phyloP scores from a whole-genome alignment of 2,797 vertebrate species.

The Siniperca obscura region DNA sequence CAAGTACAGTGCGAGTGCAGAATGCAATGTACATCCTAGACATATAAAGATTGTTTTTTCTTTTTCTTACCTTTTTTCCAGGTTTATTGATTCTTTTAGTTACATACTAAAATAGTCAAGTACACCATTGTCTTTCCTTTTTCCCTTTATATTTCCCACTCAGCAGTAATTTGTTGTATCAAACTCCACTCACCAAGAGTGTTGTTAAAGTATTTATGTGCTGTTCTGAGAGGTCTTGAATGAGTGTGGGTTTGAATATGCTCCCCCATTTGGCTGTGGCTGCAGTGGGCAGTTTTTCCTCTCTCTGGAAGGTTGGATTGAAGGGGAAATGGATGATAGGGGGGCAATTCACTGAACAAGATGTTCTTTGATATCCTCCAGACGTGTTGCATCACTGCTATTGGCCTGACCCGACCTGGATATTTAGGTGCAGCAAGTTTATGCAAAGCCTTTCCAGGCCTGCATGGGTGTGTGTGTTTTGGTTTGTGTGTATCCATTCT shows the following conservation, averaged over 20 bases:
- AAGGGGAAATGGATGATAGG: slow-evolving; percentile 42
- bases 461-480: slow-evolving; percentile 25
- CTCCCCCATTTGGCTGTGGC: slow-evolving; percentile 50
- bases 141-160: neutral
- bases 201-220: slow-evolving; percentile 44
- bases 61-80: neutral
- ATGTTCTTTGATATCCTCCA: slow-evolving; percentile 78
- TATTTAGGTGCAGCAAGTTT: slow-evolving; percentile 65
- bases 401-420: slow-evolving; percentile 74
- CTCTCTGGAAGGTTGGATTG: slow-evolving; percentile 38
- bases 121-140: neutral
- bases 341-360: slow-evolving; percentile 64
- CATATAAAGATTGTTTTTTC: neutral
- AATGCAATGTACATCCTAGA: neutral
- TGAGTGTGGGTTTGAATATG: slow-evolving; percentile 54
- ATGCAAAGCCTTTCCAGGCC: slow-evolving; percentile 37
- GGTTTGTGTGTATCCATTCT: slow-evolving; percentile 29
- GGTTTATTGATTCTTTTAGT: neutral
- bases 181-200: slow-evolving; percentile 25
- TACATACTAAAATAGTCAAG: neutral
- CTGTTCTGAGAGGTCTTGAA: slow-evolving; percentile 38
- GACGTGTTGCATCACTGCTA: slow-evolving; percentile 72
- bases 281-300: slow-evolving; percentile 40
- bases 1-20: neutral
- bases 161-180: slow-evolving; percentile 13